Percentiles rank a stretch among this genome's conserved stretches.
phyloP scores from a whole-genome alignment of 2,113 vertebrate genomes.

The Nyctibius bracteatus region DNA sequence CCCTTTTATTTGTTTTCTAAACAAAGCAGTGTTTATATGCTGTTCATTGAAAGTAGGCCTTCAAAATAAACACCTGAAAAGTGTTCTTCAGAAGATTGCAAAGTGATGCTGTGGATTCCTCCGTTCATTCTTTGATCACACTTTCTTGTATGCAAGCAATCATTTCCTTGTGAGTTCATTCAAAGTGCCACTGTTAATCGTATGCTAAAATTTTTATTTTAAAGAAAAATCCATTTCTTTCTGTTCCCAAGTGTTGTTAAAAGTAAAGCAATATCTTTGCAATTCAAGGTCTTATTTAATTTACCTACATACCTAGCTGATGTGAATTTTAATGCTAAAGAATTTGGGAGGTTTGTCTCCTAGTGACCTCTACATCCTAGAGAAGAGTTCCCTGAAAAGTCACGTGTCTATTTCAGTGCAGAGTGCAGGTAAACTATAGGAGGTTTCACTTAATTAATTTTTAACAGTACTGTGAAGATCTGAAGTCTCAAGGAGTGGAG shows the following conservation, averaged over 20 bases:
- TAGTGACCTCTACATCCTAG: rapidly evolving
- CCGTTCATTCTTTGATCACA: not conserved
- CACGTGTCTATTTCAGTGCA: not conserved
- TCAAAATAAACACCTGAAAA: not conserved
- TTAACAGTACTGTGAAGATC: not conserved
- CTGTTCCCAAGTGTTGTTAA: not conserved
- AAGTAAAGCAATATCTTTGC: not conserved
- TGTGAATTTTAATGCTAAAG: not conserved
- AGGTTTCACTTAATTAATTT: not conserved
- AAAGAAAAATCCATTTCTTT: not conserved
- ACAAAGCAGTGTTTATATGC: not conserved
- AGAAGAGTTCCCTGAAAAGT: not conserved
- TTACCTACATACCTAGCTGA: not conserved
- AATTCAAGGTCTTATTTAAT: not conserved
- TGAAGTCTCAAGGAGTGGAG: not conserved
- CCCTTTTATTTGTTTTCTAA: not conserved
- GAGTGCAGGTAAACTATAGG: not conserved
- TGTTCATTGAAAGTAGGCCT: not conserved
- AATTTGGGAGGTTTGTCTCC: not conserved
- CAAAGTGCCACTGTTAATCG: not conserved
- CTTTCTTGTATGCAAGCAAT: not conserved
- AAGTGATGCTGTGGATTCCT: not conserved
- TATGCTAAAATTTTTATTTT: not conserved
- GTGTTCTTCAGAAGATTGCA: not conserved
- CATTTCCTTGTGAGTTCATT: not conserved